phyloP scores from a whole-genome alignment of 2,797 vertebrate species.

The Emydoidea blandingii region DNA sequence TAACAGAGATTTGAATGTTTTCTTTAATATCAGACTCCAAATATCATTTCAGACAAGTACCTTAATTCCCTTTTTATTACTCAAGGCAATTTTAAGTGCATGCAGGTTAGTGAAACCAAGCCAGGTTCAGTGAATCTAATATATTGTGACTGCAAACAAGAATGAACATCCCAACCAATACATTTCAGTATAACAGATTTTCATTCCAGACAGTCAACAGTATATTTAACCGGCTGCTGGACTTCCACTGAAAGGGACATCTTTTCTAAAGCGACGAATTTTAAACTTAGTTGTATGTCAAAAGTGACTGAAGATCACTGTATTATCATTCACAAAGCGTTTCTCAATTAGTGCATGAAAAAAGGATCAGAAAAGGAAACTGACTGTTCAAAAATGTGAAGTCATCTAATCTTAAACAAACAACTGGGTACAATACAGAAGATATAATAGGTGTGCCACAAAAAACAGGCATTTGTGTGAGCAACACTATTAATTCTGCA shows the following conservation, averaged over 20 bases:
- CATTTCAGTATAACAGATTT: not conserved
- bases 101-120: not conserved
- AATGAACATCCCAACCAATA: not conserved
- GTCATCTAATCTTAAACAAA: not conserved
- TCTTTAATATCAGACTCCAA: conserved; percentile 24
- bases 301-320: not conserved
- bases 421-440: not conserved
- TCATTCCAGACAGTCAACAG: not conserved
- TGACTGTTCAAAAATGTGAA: not conserved
- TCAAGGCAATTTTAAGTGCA: not conserved
- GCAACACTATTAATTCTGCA: not conserved
- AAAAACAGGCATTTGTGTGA: not conserved
- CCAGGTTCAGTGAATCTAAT: not conserved
- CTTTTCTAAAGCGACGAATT: not conserved
- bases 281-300: not conserved
- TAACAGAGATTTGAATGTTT: not conserved
- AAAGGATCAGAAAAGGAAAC: not conserved
- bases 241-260: not conserved
- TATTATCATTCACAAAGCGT: not conserved
- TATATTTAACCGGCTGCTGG: not conserved
- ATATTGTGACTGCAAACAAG: not conserved
- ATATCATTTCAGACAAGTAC: not conserved
- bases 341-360: not conserved
- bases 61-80: not conserved
- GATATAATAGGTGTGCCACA: not conserved